Evolutionary conservation across 2,113 vertebrate species (phyloP).

Genomic region (Picathartes gymnocephalus): DNA sequence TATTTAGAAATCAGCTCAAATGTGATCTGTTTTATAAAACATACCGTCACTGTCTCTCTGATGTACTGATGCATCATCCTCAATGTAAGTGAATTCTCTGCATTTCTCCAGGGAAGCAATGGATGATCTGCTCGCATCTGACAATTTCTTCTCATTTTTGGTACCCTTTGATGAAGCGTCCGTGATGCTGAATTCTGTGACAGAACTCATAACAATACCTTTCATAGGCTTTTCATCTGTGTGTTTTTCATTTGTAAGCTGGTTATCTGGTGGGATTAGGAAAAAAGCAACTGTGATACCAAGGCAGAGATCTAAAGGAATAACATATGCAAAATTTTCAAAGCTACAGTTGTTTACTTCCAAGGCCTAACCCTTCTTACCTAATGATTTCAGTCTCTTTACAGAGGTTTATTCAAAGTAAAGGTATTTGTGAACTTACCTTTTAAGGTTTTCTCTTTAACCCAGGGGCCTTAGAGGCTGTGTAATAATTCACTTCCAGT

Average conservation of each 20-base stretch:
- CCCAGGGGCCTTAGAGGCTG: not conserved
- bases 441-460: not conserved
- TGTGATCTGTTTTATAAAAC: constrained; percentile 55
- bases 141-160: constrained; percentile 73
- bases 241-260: constrained; percentile 71
- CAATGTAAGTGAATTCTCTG: constrained; percentile 75
- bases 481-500: not conserved
- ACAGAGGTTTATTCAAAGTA: not conserved
- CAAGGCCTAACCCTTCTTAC: not conserved
- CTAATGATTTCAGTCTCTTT: not conserved
- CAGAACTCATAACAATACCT: constrained; percentile 71
- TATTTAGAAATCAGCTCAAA: constrained; percentile 57
- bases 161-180: constrained; percentile 71
- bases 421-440: not conserved
- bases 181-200: constrained; percentile 73
- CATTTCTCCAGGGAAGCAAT: constrained; percentile 77
- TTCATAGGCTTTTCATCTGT: constrained; percentile 74
- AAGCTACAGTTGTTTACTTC: constrained; percentile 4
- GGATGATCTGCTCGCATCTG: constrained; percentile 67
- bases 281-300: not conserved
- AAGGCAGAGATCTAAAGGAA: constrained; percentile 27
- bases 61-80: constrained; percentile 71
- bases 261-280: constrained; percentile 69
- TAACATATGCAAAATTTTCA: constrained; percentile 25
- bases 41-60: constrained; percentile 76